Conservation (phyloP, 2,888 invertebrate genomes). For the Drosophila lutescens region DNA sequence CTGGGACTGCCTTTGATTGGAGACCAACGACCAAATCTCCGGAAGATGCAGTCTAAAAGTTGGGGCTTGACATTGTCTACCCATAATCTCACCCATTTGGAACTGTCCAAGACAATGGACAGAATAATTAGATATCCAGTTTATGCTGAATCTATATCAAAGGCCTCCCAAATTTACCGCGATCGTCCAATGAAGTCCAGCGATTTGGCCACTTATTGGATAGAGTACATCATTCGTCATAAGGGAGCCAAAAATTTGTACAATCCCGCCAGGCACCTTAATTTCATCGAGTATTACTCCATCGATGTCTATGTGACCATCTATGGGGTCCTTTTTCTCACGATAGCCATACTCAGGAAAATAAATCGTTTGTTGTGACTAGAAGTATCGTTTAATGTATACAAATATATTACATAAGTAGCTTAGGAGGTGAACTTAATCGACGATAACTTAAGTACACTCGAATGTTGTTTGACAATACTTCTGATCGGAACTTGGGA, state of each 20-base stretch:
- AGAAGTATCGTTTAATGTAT: slow-evolving; percentile 67
- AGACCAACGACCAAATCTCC: slow-evolving; percentile 91
- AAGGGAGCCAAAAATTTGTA: slow-evolving; percentile 85
- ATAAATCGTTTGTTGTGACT: slow-evolving; percentile 56
- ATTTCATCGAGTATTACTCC: slow-evolving; percentile 84
- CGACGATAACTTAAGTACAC: slow-evolving; percentile 64
- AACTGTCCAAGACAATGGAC: slow-evolving; percentile 46
- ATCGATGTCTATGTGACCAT: slow-evolving; percentile 83
- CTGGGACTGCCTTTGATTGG: slow-evolving; percentile 91
- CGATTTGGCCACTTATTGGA: slow-evolving; percentile 85
- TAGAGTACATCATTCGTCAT: slow-evolving; percentile 86
- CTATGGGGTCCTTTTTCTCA: slow-evolving; percentile 21
- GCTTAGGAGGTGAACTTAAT: slow-evolving; percentile 56
- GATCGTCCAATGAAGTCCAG: slow-evolving; percentile 85
- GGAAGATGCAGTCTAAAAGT: slow-evolving; percentile 88
- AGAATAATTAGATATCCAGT: slow-evolving; percentile 51
- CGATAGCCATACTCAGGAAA: slow-evolving; percentile 14
- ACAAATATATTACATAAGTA: slow-evolving; percentile 43
- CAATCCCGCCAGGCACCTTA: slow-evolving; percentile 84
- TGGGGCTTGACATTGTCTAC: slow-evolving; percentile 63
- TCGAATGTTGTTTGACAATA: slow-evolving; percentile 74
- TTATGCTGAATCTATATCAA: slow-evolving; percentile 47
- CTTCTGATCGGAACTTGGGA: slow-evolving; percentile 44
- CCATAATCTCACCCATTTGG: slow-evolving; percentile 31
- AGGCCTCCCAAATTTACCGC: slow-evolving; percentile 84